A percentile compares a stretch with the other conserved stretches of the same genome.
Evolutionary conservation across 2,113 vertebrate genomes (phyloP).

Genomic region (Percopsis transmontana): DNA sequence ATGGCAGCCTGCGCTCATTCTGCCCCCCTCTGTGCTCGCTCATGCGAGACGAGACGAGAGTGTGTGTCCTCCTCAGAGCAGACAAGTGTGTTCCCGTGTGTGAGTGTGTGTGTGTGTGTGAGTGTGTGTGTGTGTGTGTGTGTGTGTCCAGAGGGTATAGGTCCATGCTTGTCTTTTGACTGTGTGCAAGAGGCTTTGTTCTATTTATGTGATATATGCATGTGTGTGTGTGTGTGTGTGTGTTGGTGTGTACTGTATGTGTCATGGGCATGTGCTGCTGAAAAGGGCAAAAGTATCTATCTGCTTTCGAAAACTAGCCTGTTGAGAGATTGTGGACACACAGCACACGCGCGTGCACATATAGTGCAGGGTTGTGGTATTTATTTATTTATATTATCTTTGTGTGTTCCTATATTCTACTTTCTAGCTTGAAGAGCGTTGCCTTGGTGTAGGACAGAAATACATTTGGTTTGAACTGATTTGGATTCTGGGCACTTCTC

Average conservation of each 20-base stretch:
- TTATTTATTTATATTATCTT: no score
- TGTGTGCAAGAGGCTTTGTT: constrained; percentile 10
- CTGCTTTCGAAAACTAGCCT: no score
- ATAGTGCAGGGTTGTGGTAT: background rate
- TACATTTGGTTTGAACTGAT: no score
- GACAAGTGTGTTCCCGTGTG: background rate
- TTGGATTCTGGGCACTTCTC: background rate
- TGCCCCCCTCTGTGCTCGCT: constrained; percentile 59
- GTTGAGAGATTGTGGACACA: no score
- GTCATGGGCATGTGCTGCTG: background rate
- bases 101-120: background rate
- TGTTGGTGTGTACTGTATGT: no score
- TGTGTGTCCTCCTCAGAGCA: constrained; percentile 5
- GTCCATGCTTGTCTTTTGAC: background rate
- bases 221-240: constrained; percentile 2
- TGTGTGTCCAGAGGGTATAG: background rate
- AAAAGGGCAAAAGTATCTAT: background rate
- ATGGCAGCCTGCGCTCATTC: constrained; percentile 58
- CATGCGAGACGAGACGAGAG: constrained; percentile 45
- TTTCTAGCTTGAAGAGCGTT: no score
- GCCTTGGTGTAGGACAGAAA: no score
- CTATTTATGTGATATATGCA: background rate
- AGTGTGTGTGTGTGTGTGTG: constrained; percentile 2
- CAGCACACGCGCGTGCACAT: background rate
- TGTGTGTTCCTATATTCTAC: no score